Base-by-base conservation (phyloP, 2,888 invertebrate species). In the Nemotelus nigrinus region DNA sequence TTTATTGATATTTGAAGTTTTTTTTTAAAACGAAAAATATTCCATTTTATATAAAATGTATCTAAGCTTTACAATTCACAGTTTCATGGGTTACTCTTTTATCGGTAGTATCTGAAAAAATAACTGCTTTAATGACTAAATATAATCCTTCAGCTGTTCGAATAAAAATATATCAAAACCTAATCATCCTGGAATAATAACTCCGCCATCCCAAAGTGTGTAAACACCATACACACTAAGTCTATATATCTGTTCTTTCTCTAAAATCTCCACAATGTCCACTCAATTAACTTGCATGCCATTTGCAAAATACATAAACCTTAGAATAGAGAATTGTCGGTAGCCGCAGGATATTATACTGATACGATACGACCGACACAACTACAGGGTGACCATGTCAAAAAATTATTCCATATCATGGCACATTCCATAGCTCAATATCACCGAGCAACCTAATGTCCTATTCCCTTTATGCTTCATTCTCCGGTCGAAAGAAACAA, bases 231-330 rank as follows among this genome's bases (percentile, higher is more conserved):
- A 25, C 25, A 53, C 53, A 10, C 7, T 53, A 53, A 8, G 25
- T 57, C n/a, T 57, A 64, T 64, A 64, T 64, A 25, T 25, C 47
- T 6, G 25, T 3, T 47, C 39, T 25, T 25, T 67, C 67, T 71
- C 43, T 71, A 55, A 44, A 71, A 57, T 71, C 63, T 63, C 64
- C 71, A 45, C 64, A 76, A 79, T 74, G 74, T 70, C 72, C 77
- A 77, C 78, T 77, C 78, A 79, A 79, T 79, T 79, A 79, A 79
- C 77, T 79, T 60, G 67, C 48, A 77, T 79, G 78, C 74, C 77
- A 79, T 79, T 79, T 79, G 78, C 77, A 77, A 78, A 79, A 71
- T 74, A 74, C 72, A 64, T 65, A 76, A 76, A 65, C 63, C 53
- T 60, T 47, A 25, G 53, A 6, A 53, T 50, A 68, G 50, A 41